Percentiles rank a stretch among this genome's conserved stretches.
phyloP scores from a whole-genome alignment of 2,797 vertebrate genomes.

The Danionella dracula region DNA sequence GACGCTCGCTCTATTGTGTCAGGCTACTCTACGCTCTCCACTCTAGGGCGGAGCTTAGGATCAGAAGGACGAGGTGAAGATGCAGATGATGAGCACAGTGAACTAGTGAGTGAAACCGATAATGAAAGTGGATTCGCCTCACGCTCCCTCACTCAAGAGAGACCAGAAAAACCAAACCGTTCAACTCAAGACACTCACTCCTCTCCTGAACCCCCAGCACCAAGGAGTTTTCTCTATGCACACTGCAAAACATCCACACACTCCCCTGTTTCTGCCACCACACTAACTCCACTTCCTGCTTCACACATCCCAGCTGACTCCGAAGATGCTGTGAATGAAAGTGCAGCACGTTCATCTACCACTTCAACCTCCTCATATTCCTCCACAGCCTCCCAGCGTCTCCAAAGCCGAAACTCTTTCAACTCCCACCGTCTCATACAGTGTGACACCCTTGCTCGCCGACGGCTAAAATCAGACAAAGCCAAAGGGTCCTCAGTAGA shows the following conservation, averaged over 20 bases:
- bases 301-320: conserved; percentile 44
- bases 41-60: conserved; percentile 82
- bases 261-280: background rate
- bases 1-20: conserved; percentile 92
- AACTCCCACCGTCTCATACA: conserved; percentile 91
- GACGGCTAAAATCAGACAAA: conserved; percentile 74
- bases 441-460: conserved; percentile 90
- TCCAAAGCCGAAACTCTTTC: conserved; percentile 76
- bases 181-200: background rate
- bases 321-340: conserved; percentile 48
- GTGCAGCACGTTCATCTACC: conserved; percentile 62
- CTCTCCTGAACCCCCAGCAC: conserved; percentile 13
- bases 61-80: conserved; percentile 82
- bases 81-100: conserved; percentile 90
- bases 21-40: conserved; percentile 94
- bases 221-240: conserved; percentile 67
- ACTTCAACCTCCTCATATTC: conserved; percentile 69
- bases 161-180: conserved; percentile 57
- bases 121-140: conserved; percentile 84
- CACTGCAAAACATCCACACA: conserved; percentile 52
- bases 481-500: conserved; percentile 61
- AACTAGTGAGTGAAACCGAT: conserved; percentile 87
- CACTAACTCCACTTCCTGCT: conserved; percentile 46
- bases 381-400: conserved; percentile 63
- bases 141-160: conserved; percentile 72